phyloP scores from a whole-genome alignment of 2,888 invertebrate genomes.

The Pseudolycoriella hygida region DNA sequence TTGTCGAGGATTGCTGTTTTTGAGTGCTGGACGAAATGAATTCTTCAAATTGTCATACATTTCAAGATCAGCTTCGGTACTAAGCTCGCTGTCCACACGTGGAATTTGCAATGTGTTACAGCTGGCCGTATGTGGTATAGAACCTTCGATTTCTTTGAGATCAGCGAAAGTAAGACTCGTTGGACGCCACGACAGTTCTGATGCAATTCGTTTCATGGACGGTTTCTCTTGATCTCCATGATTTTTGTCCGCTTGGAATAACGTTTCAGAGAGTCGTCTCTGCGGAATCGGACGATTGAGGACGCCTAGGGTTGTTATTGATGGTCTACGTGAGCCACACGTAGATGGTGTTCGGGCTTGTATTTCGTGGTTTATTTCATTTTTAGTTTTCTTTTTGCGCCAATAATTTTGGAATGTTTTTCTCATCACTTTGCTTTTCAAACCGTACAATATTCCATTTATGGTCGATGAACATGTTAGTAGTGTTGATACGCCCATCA shows the following conservation, averaged over 20 bases:
- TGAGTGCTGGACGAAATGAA: slow-evolving; percentile 12
- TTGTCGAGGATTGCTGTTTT: slow-evolving; percentile 26
- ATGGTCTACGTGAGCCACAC: slow-evolving; percentile 56
- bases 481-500: slow-evolving; percentile 9
- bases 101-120: slow-evolving; percentile 50
- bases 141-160: slow-evolving; percentile 24
- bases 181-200: slow-evolving; percentile 34
- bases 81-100: slow-evolving; percentile 27
- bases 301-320: slow-evolving; percentile 39
- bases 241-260: slow-evolving; percentile 30
- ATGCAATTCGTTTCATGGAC: slow-evolving; percentile 30
- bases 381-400: slow-evolving; percentile 59
- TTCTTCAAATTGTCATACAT: slow-evolving; percentile 15
- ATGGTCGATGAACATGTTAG: slow-evolving; percentile 43
- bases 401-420: slow-evolving; percentile 61
- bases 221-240: slow-evolving; percentile 12
- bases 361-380: slow-evolving; percentile 62
- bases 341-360: slow-evolving; percentile 64
- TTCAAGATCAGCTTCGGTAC: slow-evolving; percentile 22
- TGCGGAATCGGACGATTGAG: slow-evolving; percentile 30
- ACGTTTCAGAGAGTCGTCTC: slow-evolving; percentile 36
- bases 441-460: slow-evolving; percentile 61
- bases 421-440: slow-evolving; percentile 50
- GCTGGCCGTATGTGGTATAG: slow-evolving; percentile 43
- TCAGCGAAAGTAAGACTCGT: slow-evolving; percentile 17